Evolutionary conservation across 2,888 invertebrate genomes (phyloP).

Genomic region (Ochropleura plecta): DNA sequence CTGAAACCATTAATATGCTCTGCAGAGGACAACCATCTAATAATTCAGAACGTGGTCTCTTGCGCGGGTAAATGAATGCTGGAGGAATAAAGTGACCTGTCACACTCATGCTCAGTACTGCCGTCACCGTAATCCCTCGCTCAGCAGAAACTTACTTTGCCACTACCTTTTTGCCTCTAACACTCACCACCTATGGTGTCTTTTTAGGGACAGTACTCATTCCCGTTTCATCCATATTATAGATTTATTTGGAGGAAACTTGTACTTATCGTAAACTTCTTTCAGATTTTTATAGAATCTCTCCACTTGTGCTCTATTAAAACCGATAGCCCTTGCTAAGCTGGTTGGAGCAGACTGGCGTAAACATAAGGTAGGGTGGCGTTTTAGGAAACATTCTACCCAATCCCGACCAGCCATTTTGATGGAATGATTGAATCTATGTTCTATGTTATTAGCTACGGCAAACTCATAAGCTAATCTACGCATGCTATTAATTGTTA

Average conservation of each 20-base stretch:
- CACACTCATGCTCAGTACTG: not conserved
- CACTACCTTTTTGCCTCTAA: conserved; percentile 5
- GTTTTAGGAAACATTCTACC: conserved; percentile 3
- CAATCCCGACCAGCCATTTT: conserved; percentile 13
- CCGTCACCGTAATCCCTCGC: not conserved
- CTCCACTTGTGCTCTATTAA: conserved; percentile 4
- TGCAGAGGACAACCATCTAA: not conserved
- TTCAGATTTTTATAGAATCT: not conserved
- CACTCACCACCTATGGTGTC: not conserved
- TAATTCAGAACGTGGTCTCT: not conserved
- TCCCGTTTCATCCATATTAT: conserved; percentile 7
- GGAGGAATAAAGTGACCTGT: conserved; percentile 3
- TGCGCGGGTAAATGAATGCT: conserved; percentile 1
- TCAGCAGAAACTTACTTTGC: conserved; percentile 3
- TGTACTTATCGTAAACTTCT: not conserved
- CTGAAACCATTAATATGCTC: conserved; percentile 1
- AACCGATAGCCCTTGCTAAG: conserved; percentile 9
- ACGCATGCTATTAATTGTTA: not conserved
- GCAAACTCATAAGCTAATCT: conserved; percentile 3
- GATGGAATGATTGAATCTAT: not conserved
- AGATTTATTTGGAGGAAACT: not conserved
- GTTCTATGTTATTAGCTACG: not conserved
- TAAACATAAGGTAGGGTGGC: too few relatives aligned
- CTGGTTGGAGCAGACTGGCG: conserved; percentile 1
- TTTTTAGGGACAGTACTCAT: conserved; percentile 13